These are phyloP conservation scores for Trichomalopsis sarcophagae DNA, from an alignment of 1,140 invertebrate species.

Conservation along the genomic window DNA sequence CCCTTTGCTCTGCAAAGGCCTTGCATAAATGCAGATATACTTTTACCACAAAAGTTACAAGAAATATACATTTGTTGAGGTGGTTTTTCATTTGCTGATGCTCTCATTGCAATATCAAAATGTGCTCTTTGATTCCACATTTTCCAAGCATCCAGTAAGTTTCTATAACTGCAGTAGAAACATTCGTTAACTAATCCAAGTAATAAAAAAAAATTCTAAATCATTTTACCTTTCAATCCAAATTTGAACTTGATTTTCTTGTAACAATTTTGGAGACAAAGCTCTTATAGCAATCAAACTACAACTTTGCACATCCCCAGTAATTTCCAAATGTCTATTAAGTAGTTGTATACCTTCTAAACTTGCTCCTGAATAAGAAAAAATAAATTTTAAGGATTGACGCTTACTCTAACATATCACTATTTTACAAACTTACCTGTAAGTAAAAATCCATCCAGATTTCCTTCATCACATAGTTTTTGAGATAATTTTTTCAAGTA, in stretches of 20 bases:
- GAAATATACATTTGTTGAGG: constrained; percentile 89
- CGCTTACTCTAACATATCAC: constrained; percentile 26
- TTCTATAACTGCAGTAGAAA: constrained; percentile 79
- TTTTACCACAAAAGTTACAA: constrained; percentile 96
- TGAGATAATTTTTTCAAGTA: constrained; percentile 85
- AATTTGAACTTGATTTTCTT: constrained; percentile 79
- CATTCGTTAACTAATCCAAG: constrained; percentile 36
- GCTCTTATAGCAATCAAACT: constrained; percentile 86
- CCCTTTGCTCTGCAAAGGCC: constrained; percentile 77
- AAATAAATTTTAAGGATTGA: constrained; percentile 25
- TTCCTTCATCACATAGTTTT: constrained; percentile 84
- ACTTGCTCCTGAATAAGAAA: constrained; percentile 77
- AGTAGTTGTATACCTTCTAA: constrained; percentile 86
- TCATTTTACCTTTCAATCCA: constrained; percentile 83
- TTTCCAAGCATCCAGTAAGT: constrained; percentile 86
- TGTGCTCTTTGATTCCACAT: constrained; percentile 87
- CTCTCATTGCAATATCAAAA: constrained; percentile 83
- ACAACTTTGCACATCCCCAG: constrained; percentile 94
- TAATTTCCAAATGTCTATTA: constrained; percentile 92
- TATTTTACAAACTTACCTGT: constrained; percentile 78
- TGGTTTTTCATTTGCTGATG: constrained; percentile 78
- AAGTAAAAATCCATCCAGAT: constrained; percentile 90
- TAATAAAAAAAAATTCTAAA: constrained; percentile 33
- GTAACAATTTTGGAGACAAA: constrained; percentile 80
- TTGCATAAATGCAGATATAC: constrained; percentile 86